Evolutionary conservation across 2,888 invertebrate genomes (phyloP).

Genomic region (Furcula furcula): DNA sequence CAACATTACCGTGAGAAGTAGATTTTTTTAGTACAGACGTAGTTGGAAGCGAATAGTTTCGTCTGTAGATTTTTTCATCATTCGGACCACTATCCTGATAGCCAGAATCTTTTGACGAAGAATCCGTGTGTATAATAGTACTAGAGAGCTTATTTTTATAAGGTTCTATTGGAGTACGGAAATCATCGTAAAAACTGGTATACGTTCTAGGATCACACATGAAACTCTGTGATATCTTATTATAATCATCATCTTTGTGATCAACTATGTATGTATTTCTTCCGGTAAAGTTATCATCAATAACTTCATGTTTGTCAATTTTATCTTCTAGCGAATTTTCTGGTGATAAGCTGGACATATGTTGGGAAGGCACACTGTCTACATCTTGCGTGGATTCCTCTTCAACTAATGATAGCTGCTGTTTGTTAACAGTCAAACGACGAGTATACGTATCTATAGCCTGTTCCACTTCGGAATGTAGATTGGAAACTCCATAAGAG

Average conservation of each 20-base stretch:
- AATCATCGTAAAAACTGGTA: slow-evolving; percentile 65
- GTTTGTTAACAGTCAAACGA: slow-evolving; percentile 55
- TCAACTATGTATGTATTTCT: slow-evolving; percentile 32
- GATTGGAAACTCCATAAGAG: slow-evolving; percentile 49
- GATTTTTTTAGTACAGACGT: slow-evolving; percentile 48
- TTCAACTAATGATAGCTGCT: slow-evolving; percentile 75
- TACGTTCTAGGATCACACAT: slow-evolving; percentile 57
- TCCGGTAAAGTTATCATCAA: slow-evolving; percentile 26
- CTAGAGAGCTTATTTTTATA: slow-evolving; percentile 56
- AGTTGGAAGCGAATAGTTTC: slow-evolving; percentile 59
- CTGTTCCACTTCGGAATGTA: slow-evolving; percentile 49
- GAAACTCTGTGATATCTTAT: slow-evolving; percentile 36
- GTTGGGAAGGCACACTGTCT: slow-evolving; percentile 67
- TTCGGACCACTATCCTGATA: slow-evolving; percentile 63
- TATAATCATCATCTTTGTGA: slow-evolving; percentile 34
- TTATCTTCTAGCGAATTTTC: slow-evolving; percentile 49
- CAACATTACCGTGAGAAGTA: slow-evolving; percentile 40
- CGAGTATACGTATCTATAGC: slow-evolving; percentile 58
- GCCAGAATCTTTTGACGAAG: slow-evolving; percentile 73
- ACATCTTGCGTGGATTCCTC: slow-evolving; percentile 76
- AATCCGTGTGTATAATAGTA: slow-evolving; percentile 57
- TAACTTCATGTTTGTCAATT: slow-evolving; percentile 27
- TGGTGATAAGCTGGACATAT: slow-evolving; percentile 53
- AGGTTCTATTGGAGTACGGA: slow-evolving; percentile 40
- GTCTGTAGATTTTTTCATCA: slow-evolving; percentile 54